Conservation (phyloP, 1,140 invertebrate genomes). For the Apolygus lucorum region DNA sequence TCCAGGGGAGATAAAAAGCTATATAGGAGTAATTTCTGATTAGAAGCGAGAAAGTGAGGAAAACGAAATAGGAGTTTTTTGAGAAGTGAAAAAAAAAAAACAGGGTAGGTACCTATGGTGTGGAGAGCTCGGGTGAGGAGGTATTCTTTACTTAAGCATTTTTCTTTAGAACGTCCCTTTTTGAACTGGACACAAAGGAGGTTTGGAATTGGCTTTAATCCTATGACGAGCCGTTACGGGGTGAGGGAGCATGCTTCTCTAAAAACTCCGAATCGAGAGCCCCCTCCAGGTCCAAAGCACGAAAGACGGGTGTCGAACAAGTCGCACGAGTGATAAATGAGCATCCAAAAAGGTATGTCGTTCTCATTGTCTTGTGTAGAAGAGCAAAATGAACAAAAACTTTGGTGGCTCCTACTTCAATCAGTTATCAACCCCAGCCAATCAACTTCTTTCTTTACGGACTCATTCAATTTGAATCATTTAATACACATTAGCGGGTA, state of each 20-base stretch:
- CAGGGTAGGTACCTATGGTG: no score
- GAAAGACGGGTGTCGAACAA: background rate
- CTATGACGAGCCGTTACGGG: background rate
- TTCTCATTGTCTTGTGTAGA: background rate
- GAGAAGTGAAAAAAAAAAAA: no score
- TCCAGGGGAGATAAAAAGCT: no score
- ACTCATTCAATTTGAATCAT: constrained; percentile 4
- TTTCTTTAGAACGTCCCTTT: background rate
- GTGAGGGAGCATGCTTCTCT: background rate
- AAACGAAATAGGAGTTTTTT: no score
- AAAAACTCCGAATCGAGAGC: background rate
- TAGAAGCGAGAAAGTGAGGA: no score
- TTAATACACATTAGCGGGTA: constrained; percentile 14
- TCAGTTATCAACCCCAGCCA: constrained; percentile 9
- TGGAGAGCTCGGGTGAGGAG: no score
- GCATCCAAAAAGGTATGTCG: background rate
- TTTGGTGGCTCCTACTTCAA: constrained; percentile 4
- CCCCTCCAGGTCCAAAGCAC: background rate
- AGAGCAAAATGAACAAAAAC: background rate
- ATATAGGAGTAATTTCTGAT: no score
- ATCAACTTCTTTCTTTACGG: background rate
- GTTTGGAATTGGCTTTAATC: background rate
- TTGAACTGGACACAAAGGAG: background rate
- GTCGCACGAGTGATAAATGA: background rate
- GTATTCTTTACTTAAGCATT: background rate